Conservation (phyloP, 2,113 vertebrate genomes). For the Syngnathus floridae region DNA sequence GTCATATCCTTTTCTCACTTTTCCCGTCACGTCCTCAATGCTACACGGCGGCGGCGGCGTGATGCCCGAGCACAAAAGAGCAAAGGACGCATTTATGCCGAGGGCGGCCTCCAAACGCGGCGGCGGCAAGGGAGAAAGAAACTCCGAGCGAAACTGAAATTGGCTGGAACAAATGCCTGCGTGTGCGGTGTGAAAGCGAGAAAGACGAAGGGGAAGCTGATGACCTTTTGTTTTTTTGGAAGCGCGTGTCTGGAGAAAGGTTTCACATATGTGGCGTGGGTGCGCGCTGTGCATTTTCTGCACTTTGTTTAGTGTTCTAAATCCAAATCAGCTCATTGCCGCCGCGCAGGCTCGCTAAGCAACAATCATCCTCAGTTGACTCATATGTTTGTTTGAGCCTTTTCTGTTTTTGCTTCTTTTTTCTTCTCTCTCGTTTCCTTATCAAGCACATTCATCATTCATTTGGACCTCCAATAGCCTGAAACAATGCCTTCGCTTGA, state of each 20-base stretch:
- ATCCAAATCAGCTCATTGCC: slow-evolving; percentile 35
- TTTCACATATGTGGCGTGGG: slow-evolving; percentile 3
- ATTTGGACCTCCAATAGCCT: too few relatives aligned
- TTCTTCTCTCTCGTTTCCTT: background rate
- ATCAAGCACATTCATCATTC: too few relatives aligned
- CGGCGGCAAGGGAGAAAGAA: background rate
- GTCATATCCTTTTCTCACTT: slow-evolving; percentile 14
- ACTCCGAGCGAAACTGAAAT: slow-evolving; percentile 23
- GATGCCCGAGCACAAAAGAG: slow-evolving; percentile 52
- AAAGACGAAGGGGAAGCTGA: slow-evolving; percentile 61
- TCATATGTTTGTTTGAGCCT: slow-evolving; percentile 39
- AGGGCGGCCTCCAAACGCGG: slow-evolving; percentile 48
- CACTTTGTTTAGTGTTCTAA: slow-evolving; percentile 26
- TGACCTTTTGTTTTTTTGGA: slow-evolving; percentile 54
- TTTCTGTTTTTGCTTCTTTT: background rate
- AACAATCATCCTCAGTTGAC: slow-evolving; percentile 65
- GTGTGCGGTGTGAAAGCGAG: slow-evolving; percentile 65
- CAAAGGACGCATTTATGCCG: slow-evolving; percentile 52
- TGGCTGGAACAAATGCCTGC: slow-evolving; percentile 18
- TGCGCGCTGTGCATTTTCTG: slow-evolving; percentile 32
- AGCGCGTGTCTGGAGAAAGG: slow-evolving; percentile 61
- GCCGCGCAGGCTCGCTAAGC: slow-evolving; percentile 67
- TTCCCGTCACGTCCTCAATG: background rate
- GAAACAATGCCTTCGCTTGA: too few relatives aligned
- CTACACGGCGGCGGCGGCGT: slow-evolving; percentile 45